Evolutionary conservation across 1,140 invertebrate species (phyloP).

Genomic region (Drusus annulatus): DNA sequence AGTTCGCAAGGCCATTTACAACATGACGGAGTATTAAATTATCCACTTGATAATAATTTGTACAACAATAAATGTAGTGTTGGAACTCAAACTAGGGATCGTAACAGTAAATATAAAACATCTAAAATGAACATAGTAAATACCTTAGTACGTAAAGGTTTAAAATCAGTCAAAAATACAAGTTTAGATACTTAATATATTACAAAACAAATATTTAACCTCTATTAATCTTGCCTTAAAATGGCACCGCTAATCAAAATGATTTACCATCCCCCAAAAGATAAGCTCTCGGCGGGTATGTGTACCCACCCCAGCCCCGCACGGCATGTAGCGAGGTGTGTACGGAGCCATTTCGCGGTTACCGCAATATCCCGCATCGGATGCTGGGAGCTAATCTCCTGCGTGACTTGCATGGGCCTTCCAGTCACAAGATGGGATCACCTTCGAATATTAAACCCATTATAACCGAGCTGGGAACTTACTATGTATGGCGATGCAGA

Average conservation of each 20-base stretch:
- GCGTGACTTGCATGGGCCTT: slow-evolving; percentile 38
- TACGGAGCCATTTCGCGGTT: slow-evolving; percentile 21
- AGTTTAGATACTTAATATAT: no score
- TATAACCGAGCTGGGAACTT: slow-evolving; percentile 15
- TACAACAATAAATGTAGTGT: no score
- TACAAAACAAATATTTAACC: neutral
- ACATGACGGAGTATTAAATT: no score
- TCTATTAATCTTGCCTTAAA: slow-evolving; percentile 1
- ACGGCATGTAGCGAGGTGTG: neutral
- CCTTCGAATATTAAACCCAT: slow-evolving; percentile 41
- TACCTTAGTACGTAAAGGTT: no score
- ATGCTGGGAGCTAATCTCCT: slow-evolving; percentile 35
- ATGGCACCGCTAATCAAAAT: slow-evolving; percentile 19
- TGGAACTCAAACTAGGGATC: no score
- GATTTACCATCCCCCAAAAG: slow-evolving; percentile 9
- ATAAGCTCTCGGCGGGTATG: neutral
- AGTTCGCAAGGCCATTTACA: no score
- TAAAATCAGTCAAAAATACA: no score
- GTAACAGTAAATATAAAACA: no score
- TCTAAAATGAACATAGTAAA: no score
- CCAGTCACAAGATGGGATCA: slow-evolving; percentile 19
- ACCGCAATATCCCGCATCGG: slow-evolving; percentile 24
- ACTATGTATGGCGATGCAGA: no score
- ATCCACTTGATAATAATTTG: no score
- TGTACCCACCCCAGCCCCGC: no score